Evolutionary conservation across 2,888 invertebrate genomes (phyloP), one percentile per base, ranked within the genome.

Genomic region (Patella ulyssiponensis): DNA sequence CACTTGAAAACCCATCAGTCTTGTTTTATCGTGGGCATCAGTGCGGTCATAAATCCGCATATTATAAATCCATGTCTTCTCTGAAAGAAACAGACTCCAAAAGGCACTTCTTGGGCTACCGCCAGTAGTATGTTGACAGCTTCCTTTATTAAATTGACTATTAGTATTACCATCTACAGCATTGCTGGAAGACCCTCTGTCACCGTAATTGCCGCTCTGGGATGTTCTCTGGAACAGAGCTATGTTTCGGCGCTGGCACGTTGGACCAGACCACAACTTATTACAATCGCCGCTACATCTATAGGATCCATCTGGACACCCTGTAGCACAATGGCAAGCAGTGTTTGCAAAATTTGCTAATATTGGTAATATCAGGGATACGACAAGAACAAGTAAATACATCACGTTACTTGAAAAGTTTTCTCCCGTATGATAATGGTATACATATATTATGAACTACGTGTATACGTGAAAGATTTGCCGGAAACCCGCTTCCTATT

Each of bases 1-100:
- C 12, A 74, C 64, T 74, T 74, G n/a, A 20, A 69, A 64, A 51
- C 58, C 58, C 1, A 44, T 74, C 33, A 58, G 9, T 69, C 74
- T 74, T 64, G 64, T 64, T 20, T 20, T 64, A 14, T 64, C 64
- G 14, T 23, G 20, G 20, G 64, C 64, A 23, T 64, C 64, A 23
- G 12, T 20, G 20, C 64, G 20, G 23, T 64, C 20, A 64, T 64
- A 64, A 64, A 64, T 64, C 23, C 64, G 64, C 20, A 64, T 23
- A 23, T 64, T 23, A 64, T 64, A 64, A 64, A 64, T 64, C 64
- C 14, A 23, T 23, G 20, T 20, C 23, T 64, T 64, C 12, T 64
- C 20, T 11, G 20, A 23, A 23, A 64, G 23, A 64, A 64, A 11
- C 12, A 64, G 20, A 64, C 64, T 64, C 64, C 64, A 64, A 15